Evolutionary conservation across 2,113 vertebrate genomes (phyloP), one percentile per base, ranked within the genome.

Genomic region (Coracopsis vasa): DNA sequence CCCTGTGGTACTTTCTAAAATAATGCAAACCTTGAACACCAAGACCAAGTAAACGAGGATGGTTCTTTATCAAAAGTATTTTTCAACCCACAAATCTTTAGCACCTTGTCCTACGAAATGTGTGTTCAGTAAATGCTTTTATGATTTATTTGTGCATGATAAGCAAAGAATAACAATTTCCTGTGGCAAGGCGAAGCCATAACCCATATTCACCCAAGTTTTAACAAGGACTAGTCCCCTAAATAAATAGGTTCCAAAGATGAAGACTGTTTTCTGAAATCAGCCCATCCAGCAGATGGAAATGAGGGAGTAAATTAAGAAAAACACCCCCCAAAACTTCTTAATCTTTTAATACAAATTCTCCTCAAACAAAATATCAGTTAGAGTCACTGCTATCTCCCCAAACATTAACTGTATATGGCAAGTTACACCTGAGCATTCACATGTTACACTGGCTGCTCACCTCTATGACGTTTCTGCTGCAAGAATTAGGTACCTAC

Each of bases 251-350:
- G 3, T 56, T 70, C n/a, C 37, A 61, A 75, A 86, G 45, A 35
- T 9, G 17, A 70, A 31, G 1, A 8, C 5, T 3, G 2, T 29
- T 88, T 86, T 79, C 62, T 79, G 29, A 65, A 80, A 80, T 35
- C 6, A 73, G 19, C 14, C 15, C 16, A 61, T 20, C 9, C 28
- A 54, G 28, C 8, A 15, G 7, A 61, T 3, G 2, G 41, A 71
- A 77, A 88, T 70, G 15, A 20, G 13, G 13, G 65, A 84, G 19
- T 77, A 71, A 80, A 29, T 20, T 29, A 39, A 66, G 10, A 13
- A 35, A 64, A 60, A 69, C 9, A 2, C 0, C 3, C 2, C 25
- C 14, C 5, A 16, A 53, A 58, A 12, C 2, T 27, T 41, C 16
- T 72, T 51, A 51, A 48, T 31, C 33, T 70, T 66, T 18, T 20